Evolutionary conservation across 2,113 vertebrate species (phyloP), one percentile per base, ranked within the genome.

Genomic region (Albula glossodonta): DNA sequence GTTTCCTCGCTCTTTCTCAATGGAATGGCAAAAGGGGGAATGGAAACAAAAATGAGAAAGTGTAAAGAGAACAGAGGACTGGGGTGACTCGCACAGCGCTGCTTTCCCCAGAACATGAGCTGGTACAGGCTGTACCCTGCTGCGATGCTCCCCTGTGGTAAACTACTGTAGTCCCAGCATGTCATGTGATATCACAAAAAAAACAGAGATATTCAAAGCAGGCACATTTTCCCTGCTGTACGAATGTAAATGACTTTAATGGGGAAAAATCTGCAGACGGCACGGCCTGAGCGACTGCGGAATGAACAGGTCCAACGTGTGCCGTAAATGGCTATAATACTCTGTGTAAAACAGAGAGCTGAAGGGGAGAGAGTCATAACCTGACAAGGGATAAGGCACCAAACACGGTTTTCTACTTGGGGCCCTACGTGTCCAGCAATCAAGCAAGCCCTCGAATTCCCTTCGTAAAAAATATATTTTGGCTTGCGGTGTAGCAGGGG

Each of bases 181-280:
- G 70, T 74, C 70, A 31, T 10, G 70, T 74, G 22, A 31, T 8
- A 74, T 74, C n/a, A 74, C n/a, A 74, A 74, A 22, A 74, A 74
- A 5, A 74, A n/a, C 2, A 9, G n/a, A n/a, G 70, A 31, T 8
- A 31, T 74, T 8, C 70, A 74, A 3, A n/a, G 9, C 70, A 8
- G 22, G 63, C 74, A 83, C 12, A 52, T 41, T 19, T 31, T 31
- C 25, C 5, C 41, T 41, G 63, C 52, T 56, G 50, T 17, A 77
- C 78, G 83, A 50, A 89, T 17, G 83, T 63, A 77, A 74, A 87
- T 83, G 82, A 19, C n/a, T 51, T 22, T 66, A 19, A 66, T 22
- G 17, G 60, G 60, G 60, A 22, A 60, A 22, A 66, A 66, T 19
- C 17, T 22, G 60, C 60, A 19, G 19, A 3, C 17, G 60, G 31